phyloP scores from a whole-genome alignment of 2,113 vertebrate species.

The Morone saxatilis region DNA sequence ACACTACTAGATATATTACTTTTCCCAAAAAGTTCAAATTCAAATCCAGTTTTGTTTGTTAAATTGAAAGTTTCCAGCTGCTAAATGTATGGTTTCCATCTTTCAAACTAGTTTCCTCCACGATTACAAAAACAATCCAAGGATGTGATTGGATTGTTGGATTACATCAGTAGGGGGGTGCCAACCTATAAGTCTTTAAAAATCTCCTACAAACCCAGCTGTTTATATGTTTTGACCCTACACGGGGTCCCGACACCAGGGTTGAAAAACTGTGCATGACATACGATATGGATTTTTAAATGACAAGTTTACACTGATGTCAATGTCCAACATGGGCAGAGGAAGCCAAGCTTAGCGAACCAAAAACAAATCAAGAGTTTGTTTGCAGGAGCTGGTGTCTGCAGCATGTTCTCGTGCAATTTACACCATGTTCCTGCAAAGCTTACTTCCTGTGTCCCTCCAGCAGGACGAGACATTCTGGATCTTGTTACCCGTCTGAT shows the following conservation, averaged over 20 bases:
- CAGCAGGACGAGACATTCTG: slow-evolving; percentile 60
- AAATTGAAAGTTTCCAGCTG: too few relatives aligned
- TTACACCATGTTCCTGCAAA: slow-evolving; percentile 16
- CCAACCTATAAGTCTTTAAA: not conserved
- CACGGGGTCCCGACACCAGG: not conserved
- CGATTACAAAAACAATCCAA: too few relatives aligned
- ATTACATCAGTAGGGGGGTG: too few relatives aligned
- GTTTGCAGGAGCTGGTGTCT: slow-evolving; percentile 47
- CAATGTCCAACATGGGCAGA: not conserved
- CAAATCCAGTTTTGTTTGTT: too few relatives aligned
- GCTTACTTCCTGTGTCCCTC: slow-evolving; percentile 45
- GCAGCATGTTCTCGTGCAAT: slow-evolving; percentile 21
- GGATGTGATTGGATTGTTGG: too few relatives aligned
- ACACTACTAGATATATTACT: too few relatives aligned
- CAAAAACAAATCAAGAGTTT: slow-evolving; percentile 46
- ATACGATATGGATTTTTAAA: slow-evolving; percentile 10
- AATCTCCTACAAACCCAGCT: not conserved
- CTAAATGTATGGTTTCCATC: too few relatives aligned
- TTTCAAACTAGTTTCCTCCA: too few relatives aligned
- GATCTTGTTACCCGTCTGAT: slow-evolving; percentile 67
- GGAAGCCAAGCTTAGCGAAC: slow-evolving; percentile 2
- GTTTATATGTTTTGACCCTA: not conserved
- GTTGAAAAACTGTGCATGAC: slow-evolving; percentile 5
- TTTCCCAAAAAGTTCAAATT: too few relatives aligned
- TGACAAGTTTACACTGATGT: not conserved